A percentile compares a stretch with the other conserved stretches of the same genome.
phyloP scores from a whole-genome alignment of 2,888 invertebrate species.

The Sclerodermus sp. region DNA sequence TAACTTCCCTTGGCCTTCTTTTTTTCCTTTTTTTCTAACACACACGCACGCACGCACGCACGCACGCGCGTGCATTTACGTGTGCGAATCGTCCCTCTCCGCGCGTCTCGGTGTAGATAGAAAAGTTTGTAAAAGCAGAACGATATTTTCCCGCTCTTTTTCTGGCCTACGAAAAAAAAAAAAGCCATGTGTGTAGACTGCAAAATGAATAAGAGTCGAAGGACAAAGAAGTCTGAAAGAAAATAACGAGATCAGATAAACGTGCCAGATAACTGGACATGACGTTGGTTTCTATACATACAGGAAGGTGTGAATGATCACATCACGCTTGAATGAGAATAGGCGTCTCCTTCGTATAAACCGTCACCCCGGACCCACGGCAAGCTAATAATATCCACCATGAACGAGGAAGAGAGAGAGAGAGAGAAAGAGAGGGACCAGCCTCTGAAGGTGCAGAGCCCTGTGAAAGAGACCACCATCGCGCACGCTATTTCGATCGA shows the following conservation, averaged over 20 bases:
- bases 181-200: neutral
- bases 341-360: neutral
- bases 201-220: constrained; percentile 5
- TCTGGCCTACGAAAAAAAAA: too few relatives aligned
- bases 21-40: too few relatives aligned
- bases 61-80: too few relatives aligned
- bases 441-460: constrained; percentile 10
- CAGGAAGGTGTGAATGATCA: constrained; percentile 26
- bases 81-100: too few relatives aligned
- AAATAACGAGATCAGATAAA: too few relatives aligned
- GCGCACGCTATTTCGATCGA: constrained; percentile 13
- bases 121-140: too few relatives aligned
- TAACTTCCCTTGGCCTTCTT: too few relatives aligned
- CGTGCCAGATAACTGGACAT: too few relatives aligned
- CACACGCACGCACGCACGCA: too few relatives aligned
- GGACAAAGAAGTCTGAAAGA: constrained; percentile 3
- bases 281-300: constrained; percentile 7
- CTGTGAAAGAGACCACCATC: constrained; percentile 16
- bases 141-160: too few relatives aligned
- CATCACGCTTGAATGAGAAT: constrained; percentile 24
- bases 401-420: too few relatives aligned
- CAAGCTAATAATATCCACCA: constrained; percentile 31
- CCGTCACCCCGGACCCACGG: constrained; percentile 10
- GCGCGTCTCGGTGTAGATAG: too few relatives aligned
- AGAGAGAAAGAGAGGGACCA: constrained; percentile 13